These are phyloP conservation scores for Botrylloides violaceus DNA, from an alignment of 23 tunicate genomes.

Conservation along the genomic window DNA sequence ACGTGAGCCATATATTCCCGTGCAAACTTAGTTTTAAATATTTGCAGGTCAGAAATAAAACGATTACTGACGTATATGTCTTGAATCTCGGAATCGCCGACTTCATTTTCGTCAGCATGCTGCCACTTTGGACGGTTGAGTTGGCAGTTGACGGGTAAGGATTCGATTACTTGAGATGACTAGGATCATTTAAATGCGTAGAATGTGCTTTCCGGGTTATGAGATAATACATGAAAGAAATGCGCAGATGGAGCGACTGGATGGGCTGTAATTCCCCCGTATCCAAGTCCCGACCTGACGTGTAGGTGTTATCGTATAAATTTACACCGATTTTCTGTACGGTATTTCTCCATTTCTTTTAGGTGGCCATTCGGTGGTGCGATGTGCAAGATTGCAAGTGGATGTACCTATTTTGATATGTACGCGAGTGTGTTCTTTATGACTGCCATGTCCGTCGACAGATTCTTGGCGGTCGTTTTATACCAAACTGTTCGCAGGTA, in stretches of 20 bases:
- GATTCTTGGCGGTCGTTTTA: constrained; percentile 36
- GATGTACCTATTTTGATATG: constrained; percentile 37
- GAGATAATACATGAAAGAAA: too few species aligned
- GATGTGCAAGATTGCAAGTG: constrained; percentile 35
- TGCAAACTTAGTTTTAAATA: too few species aligned
- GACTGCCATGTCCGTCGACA: constrained; percentile 47
- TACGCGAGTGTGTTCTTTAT: constrained; percentile 64
- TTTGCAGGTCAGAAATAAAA: constrained; percentile 28
- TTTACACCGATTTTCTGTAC: too few species aligned
- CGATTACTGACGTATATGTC: constrained; percentile 55
- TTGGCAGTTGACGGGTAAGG: constrained; percentile 17
- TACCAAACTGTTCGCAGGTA: constrained; percentile 18
- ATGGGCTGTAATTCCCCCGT: too few species aligned
- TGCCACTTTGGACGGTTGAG: constrained; percentile 60
- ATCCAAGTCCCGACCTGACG: too few species aligned
- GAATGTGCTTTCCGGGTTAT: too few species aligned
- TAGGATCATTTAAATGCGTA: too few species aligned
- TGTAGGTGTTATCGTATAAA: too few species aligned
- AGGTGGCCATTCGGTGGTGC: constrained; percentile 51
- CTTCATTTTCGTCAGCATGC: constrained; percentile 42
- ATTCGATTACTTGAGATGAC: too few species aligned
- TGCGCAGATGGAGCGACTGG: too few species aligned
- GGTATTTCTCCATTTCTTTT: too few species aligned
- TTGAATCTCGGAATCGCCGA: constrained; percentile 55
- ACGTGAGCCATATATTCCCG: too few species aligned